Conservation (phyloP, 1,140 invertebrate species). For the Drosophila bocki region DNA sequence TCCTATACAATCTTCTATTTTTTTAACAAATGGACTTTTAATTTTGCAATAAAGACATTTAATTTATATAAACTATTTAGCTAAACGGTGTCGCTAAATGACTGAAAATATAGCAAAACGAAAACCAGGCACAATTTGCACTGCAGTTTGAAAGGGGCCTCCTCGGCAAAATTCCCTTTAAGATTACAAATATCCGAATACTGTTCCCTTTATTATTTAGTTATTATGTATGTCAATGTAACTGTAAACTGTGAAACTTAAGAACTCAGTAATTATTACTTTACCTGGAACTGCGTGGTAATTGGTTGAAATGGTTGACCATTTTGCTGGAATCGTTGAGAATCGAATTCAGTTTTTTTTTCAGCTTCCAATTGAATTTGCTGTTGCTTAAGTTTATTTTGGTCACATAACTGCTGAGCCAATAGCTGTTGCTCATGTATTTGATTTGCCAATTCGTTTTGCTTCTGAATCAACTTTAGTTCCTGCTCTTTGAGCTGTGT, state of each 20-base stretch:
- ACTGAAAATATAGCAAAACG: too few relatives aligned
- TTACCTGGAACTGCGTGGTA: neutral
- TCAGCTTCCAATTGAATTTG: neutral
- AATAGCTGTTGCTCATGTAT: constrained; percentile 72
- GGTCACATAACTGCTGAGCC: constrained; percentile 55
- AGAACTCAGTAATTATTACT: neutral
- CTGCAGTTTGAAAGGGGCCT: too few relatives aligned
- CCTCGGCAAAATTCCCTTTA: too few relatives aligned
- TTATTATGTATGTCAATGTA: neutral
- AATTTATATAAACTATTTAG: too few relatives aligned
- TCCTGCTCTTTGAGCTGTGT: constrained; percentile 66
- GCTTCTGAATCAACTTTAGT: constrained; percentile 65
- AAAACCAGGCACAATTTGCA: too few relatives aligned
- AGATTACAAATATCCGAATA: neutral
- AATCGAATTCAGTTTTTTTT: neutral
- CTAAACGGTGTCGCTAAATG: too few relatives aligned
- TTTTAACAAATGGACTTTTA: too few relatives aligned
- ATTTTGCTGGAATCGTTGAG: neutral
- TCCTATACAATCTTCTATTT: too few relatives aligned
- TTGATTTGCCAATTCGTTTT: constrained; percentile 66
- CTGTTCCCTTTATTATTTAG: neutral
- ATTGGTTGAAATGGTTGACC: neutral
- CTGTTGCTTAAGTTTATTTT: constrained; percentile 57
- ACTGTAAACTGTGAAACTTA: neutral
- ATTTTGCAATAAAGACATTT: too few relatives aligned